Evolutionary conservation across 2,888 invertebrate species (phyloP).

Genomic region (Bugulina stolonifera): DNA sequence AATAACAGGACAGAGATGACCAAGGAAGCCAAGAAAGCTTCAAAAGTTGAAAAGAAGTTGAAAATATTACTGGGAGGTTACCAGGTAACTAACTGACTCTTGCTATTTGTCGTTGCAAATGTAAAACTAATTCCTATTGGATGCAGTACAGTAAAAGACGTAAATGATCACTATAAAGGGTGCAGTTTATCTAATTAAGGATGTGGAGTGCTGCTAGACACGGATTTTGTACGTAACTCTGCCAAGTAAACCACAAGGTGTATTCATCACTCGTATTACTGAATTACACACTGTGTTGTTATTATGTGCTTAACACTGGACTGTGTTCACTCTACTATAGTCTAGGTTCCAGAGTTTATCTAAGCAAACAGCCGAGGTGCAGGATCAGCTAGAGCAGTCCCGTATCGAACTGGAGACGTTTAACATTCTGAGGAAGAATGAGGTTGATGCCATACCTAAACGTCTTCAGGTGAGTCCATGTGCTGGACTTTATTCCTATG

Average conservation of each 20-base stretch:
- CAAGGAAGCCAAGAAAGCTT: constrained; percentile 88
- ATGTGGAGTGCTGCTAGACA: no score
- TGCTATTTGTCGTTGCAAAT: no score
- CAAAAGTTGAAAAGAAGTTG: constrained; percentile 94
- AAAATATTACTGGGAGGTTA: constrained; percentile 91
- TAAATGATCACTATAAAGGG: no score
- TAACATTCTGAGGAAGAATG: constrained; percentile 79
- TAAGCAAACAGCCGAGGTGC: constrained; percentile 63
- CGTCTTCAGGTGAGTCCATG: constrained; percentile 74
- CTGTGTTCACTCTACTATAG: constrained; percentile 50
- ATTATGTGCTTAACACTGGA: background rate
- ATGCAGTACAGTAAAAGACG: no score
- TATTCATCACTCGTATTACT: no score
- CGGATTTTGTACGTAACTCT: no score
- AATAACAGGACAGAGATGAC: constrained; percentile 88
- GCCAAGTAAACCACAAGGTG: no score
- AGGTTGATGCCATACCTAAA: constrained; percentile 81
- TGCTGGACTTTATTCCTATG: no score
- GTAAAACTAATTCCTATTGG: no score
- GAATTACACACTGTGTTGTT: no score
- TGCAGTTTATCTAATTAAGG: no score
- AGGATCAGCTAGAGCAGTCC: constrained; percentile 82
- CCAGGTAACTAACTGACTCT: constrained; percentile 61
- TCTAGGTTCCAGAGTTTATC: constrained; percentile 73
- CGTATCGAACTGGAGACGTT: constrained; percentile 84